Conservation (phyloP, 1,140 invertebrate genomes). For the Zaprionus nigranus region DNA sequence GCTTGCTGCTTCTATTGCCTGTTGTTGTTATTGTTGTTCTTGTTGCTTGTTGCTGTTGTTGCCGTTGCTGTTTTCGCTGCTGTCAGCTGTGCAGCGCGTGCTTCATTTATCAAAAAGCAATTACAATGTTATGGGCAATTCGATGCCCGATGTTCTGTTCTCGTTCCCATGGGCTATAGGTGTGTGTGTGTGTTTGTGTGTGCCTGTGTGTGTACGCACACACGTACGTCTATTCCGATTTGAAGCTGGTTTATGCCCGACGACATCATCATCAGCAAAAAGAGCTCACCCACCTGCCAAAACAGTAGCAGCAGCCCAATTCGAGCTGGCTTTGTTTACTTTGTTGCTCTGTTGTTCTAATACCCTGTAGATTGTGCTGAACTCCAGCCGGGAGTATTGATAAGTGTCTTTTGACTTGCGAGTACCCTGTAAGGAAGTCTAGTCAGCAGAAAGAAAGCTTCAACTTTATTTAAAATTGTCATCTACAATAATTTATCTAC, state of each 20-base stretch:
- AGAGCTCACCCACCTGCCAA: constrained; percentile 55
- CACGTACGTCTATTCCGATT: background rate
- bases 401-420: background rate
- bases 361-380: background rate
- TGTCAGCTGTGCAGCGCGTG: constrained; percentile 79
- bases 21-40: background rate
- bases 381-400: background rate
- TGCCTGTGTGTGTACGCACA: background rate
- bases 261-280: constrained; percentile 16
- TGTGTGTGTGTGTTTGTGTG: background rate
- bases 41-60: background rate
- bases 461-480: too few relatives aligned
- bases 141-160: constrained; percentile 57
- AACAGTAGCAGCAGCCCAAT: constrained; percentile 40
- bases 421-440: background rate
- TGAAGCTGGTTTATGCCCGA: constrained; percentile 23
- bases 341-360: constrained; percentile 11
- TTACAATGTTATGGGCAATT: constrained; percentile 75
- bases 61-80: constrained; percentile 50
- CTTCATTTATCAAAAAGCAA: constrained; percentile 82
- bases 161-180: constrained; percentile 45
- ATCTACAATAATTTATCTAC: too few relatives aligned
- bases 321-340: constrained; percentile 10
- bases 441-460: too few relatives aligned
- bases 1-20: constrained; percentile 18